Conservation (phyloP, 2,888 invertebrate genomes). For the Drosophila paramelanica region DNA sequence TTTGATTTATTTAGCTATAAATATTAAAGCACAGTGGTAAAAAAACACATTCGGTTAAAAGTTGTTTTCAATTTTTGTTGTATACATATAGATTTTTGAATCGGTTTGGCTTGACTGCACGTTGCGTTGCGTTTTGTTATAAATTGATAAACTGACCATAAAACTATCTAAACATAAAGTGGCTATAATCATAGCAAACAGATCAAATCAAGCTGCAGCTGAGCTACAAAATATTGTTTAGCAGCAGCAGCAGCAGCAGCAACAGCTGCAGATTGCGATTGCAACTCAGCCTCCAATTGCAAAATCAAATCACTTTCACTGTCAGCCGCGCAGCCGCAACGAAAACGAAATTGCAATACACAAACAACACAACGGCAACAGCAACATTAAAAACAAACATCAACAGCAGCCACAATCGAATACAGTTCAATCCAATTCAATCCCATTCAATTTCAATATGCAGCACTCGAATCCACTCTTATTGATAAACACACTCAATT, state of each 20-base stretch:
- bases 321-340: slow-evolving; percentile 62
- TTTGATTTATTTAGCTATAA: slow-evolving; percentile 24
- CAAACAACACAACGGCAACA: slow-evolving; percentile 34
- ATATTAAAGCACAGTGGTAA: slow-evolving; percentile 36
- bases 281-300: slow-evolving; percentile 70
- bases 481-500: slow-evolving; percentile 38
- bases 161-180: slow-evolving; percentile 37
- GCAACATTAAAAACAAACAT: slow-evolving; percentile 26
- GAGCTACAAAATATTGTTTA: slow-evolving; percentile 62
- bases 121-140: slow-evolving; percentile 33
- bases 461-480: slow-evolving; percentile 39
- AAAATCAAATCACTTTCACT: slow-evolving; percentile 84
- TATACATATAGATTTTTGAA: slow-evolving; percentile 19
- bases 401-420: slow-evolving; percentile 19
- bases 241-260: slow-evolving; percentile 31
- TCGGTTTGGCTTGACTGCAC: slow-evolving; percentile 44
- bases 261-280: slow-evolving; percentile 40
- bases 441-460: slow-evolving; percentile 43
- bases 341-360: slow-evolving; percentile 57
- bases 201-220: slow-evolving; percentile 39
- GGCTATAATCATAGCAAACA: slow-evolving; percentile 41
- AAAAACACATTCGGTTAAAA: slow-evolving; percentile 25
- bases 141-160: slow-evolving; percentile 40
- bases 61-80: slow-evolving; percentile 48
- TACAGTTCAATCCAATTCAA: slow-evolving; percentile 41